Evolutionary conservation across 2,888 invertebrate species (phyloP), one percentile per base, ranked within the genome.

Genomic region (Lacanobia oleracea): DNA sequence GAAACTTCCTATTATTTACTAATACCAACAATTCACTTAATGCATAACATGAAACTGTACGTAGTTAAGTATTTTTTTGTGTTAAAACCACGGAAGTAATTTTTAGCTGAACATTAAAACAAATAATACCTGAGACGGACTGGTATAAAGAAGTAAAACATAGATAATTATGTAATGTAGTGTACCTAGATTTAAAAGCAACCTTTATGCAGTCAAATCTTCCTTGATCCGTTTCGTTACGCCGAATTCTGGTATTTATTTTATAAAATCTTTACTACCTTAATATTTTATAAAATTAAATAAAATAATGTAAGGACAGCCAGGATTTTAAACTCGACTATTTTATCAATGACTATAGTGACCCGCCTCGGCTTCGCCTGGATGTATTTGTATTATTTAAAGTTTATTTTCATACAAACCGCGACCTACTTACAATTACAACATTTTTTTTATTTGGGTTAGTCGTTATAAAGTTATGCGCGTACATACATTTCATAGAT

Each of bases 41-140:
- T 53, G 21, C 53, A 74, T 68, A 37, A 53, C 16, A 43, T 50
- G 23, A 10, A n/a, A n/a, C 12, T 33, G 27, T n/a, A 27, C 14
- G 16, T 27, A 54, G 23, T 14, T 61, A 18, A 10, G 1, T 48
- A 9, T 40, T 50, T 56, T 61, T 50, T 54, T 75, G 5, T 64
- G 53, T 70, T 63, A 43, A 60, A 67, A 79, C n/a, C 45, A 40
- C 77, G 79, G 77, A 77, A 77, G 63, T 51, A 60, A 48, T 67
- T 67, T 74, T 61, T 21, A 43, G 43, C 48, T 53, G 45, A 53
- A 61, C 53, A 60, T 75, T 75, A 62, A 67, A 60, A 48, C 48
- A 50, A 67, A 62, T 59, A 48, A 45, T 67, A 43, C 14, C 14
- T 14, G 21, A 53, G 21, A 63, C 9, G 51, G 27, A 27, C 27